Conservation (phyloP, 2,797 vertebrate species). For the Girardinus metallicus region DNA sequence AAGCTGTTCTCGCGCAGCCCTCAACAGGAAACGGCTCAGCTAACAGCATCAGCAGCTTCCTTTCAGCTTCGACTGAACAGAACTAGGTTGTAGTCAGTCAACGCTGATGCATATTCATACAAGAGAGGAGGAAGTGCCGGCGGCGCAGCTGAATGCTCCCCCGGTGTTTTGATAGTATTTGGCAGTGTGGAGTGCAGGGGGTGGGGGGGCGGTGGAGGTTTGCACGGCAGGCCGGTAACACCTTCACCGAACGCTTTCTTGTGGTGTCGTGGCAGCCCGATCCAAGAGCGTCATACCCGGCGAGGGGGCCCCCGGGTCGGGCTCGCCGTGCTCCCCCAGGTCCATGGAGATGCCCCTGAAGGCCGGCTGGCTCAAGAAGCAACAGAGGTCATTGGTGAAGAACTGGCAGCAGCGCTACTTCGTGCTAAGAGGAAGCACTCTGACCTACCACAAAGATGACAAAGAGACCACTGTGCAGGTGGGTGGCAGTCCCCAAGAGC, state of each 20-base stretch:
- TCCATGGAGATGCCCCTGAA: constrained; percentile 88
- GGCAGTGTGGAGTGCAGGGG: neutral
- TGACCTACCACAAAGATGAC: constrained; percentile 94
- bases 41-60: constrained; percentile 58
- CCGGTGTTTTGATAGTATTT: constrained; percentile 37
- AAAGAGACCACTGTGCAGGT: constrained; percentile 90
- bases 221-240: constrained; percentile 2
- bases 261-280: constrained; percentile 79
- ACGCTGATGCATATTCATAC: constrained; percentile 45
- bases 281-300: constrained; percentile 89
- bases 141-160: constrained; percentile 4
- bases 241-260: constrained; percentile 20
- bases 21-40: constrained; percentile 66
- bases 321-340: constrained; percentile 59
- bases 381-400: constrained; percentile 93
- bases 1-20: constrained; percentile 16
- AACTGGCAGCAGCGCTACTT: constrained; percentile 97
- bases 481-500: constrained; percentile 17
- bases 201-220: neutral
- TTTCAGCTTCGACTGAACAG: constrained; percentile 31
- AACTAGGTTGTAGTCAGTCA: constrained; percentile 38
- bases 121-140: constrained; percentile 62
- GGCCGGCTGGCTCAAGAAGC: constrained; percentile 94
- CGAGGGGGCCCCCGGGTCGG: constrained; percentile 68
- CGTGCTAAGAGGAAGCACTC: constrained; percentile 86